Evolutionary conservation across 1,140 invertebrate genomes (phyloP), one percentile per base, ranked within the genome.

Genomic region (Tetramorium alpestre): DNA sequence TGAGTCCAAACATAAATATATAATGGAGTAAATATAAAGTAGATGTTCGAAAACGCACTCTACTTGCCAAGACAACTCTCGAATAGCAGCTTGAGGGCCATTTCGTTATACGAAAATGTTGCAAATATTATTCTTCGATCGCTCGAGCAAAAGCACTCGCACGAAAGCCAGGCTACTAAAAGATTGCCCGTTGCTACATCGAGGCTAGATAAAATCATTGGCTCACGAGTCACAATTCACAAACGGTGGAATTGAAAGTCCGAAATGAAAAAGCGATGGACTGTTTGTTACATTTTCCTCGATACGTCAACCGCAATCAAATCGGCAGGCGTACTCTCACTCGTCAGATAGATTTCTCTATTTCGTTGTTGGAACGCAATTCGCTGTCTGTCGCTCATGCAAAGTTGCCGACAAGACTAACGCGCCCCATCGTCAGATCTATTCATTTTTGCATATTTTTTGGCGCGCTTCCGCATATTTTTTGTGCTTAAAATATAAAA

Each of bases 161-260:
- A 41, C 54, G 54, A 25, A 49, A 75, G 44, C 25, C 69, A 8
- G 22, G 54, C 54, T 75, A 60, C 41, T 38, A 62, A 84, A 75
- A 49, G 69, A 75, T 75, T 28, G 78, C 67, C 60, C 51, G 65
- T 72, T 62, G 80, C 41, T 44, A 47, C 69, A 25, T n/a, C 56
- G 80, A 16, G 18, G 67, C 54, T 56, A 22, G 67, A 84, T 84
- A 60, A 72, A 75, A 84, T 84, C 54, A 41, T 28, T 56, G 54
- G 80, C 73, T 84, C 80, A 47, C 80, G 38, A 72, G 49, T 38
- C 49, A 73, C 67, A 73, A 75, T 84, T 84, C 56, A 49, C 80
- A 60, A 60, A 84, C 56, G 28, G 28, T 62, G 67, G 80, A 84
- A 84, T 84, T 84, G 69, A 84, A 84, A 84, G 80, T 84, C 80